Percentiles rank a stretch among this genome's conserved stretches.
phyloP scores from a whole-genome alignment of 2,888 invertebrate genomes.

The Pinctada fucata region DNA sequence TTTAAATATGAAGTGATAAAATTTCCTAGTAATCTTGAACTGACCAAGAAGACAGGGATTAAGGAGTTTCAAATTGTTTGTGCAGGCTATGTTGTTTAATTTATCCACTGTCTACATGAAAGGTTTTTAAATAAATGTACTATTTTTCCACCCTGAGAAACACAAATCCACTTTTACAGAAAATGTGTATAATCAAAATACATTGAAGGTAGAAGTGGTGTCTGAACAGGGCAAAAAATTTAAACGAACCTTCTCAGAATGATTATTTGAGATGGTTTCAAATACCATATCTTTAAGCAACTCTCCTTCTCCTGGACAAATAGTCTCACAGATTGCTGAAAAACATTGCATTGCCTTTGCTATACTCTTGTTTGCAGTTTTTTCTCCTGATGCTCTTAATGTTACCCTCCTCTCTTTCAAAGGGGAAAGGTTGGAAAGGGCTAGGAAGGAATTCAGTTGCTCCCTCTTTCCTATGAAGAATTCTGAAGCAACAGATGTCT shows the following conservation, averaged over 20 bases:
- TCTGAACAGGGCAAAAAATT: no score
- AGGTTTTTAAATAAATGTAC: no score
- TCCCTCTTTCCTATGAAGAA: constrained; percentile 3
- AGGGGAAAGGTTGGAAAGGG: constrained; percentile 1
- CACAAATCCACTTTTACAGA: no score
- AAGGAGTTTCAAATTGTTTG: no score
- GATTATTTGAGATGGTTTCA: neutral
- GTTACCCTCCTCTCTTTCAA: constrained; percentile 12
- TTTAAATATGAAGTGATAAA: no score
- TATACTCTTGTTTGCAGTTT: constrained; percentile 1
- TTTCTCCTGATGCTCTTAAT: neutral
- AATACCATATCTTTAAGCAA: neutral
- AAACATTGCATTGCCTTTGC: constrained; percentile 11
- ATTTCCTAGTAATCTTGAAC: no score
- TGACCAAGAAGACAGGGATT: no score
- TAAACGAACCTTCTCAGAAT: neutral
- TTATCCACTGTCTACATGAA: no score
- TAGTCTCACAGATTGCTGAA: neutral
- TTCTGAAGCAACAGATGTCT: constrained; percentile 2
- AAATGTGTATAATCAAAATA: no score
- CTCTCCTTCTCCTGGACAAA: constrained; percentile 19
- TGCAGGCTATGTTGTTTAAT: no score
- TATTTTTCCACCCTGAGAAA: no score
- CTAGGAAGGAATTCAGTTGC: constrained; percentile 1
- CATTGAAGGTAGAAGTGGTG: no score